Conservation (phyloP, 1,140 invertebrate species). For the Orussus abietinus region DNA sequence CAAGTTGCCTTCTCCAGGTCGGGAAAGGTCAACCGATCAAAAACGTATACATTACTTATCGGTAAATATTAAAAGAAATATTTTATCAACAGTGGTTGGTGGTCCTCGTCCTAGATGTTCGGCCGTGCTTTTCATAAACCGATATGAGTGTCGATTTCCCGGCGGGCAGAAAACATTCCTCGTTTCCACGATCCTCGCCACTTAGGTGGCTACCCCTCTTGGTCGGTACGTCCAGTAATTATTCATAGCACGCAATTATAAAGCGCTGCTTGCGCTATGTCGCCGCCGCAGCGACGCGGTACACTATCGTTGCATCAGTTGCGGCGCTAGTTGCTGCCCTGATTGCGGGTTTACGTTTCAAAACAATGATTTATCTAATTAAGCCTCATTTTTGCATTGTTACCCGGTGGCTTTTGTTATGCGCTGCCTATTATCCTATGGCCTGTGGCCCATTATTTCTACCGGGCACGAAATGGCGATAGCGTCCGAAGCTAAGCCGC, state of each 20-base stretch:
- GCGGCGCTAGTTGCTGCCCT: conserved; percentile 31
- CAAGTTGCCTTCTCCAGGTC: too few species aligned
- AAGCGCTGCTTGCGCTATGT: conserved; percentile 27
- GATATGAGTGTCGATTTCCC: conserved; percentile 4
- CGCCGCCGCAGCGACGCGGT: conserved; percentile 20
- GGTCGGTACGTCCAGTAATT: conserved; percentile 34
- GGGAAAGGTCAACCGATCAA: too few species aligned
- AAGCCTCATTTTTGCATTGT: conserved; percentile 41
- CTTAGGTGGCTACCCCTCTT: conserved; percentile 27
- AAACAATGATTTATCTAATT: conserved; percentile 51
- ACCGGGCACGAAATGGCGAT: conserved; percentile 26
- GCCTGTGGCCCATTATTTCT: conserved; percentile 11
- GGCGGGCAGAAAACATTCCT: too few species aligned
- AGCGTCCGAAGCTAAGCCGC: not conserved
- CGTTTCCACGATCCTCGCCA: too few species aligned
- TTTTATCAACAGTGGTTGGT: too few species aligned
- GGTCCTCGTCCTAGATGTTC: too few species aligned
- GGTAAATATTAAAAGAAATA: too few species aligned
- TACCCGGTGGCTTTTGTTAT: conserved; percentile 22
- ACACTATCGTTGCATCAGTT: conserved; percentile 42
- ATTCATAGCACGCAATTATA: conserved; percentile 49
- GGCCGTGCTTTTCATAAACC: too few species aligned
- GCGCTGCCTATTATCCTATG: conserved; percentile 1
- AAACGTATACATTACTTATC: too few species aligned
- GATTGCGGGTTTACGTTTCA: conserved; percentile 42